These are phyloP conservation scores for Brachystomella parvula DNA, from an alignment of 1,140 invertebrate species.

Conservation along the genomic window DNA sequence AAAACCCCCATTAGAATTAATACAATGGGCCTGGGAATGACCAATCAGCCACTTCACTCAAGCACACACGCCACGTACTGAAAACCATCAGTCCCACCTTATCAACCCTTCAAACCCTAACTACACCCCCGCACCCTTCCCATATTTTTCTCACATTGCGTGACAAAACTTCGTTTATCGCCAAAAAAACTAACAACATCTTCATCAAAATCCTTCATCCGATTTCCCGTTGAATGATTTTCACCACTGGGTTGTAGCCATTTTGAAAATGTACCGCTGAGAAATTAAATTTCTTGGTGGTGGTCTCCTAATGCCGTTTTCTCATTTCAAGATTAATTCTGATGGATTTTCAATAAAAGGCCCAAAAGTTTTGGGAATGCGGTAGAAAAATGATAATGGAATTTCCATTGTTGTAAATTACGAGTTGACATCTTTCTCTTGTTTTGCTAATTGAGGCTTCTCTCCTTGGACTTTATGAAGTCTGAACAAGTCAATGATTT, in stretches of 20 bases:
- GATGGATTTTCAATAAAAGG: too few species aligned
- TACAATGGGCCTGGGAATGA: slow-evolving; percentile 1
- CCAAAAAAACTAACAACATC: background rate
- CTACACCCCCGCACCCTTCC: background rate
- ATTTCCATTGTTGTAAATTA: too few species aligned
- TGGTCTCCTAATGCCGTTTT: too few species aligned
- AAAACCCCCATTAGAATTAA: slow-evolving; percentile 1
- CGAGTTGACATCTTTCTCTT: too few species aligned
- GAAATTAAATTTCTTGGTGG: too few species aligned
- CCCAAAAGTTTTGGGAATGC: too few species aligned
- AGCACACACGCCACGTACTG: background rate
- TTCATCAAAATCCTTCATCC: background rate
- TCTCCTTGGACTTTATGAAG: background rate
- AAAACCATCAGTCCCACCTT: background rate
- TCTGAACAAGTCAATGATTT: background rate
- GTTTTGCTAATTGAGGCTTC: background rate
- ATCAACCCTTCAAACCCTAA: background rate
- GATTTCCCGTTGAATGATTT: too few species aligned
- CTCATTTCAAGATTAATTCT: too few species aligned
- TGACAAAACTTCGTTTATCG: background rate
- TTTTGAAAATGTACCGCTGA: background rate
- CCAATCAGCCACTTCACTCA: slow-evolving; percentile 1
- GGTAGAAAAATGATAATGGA: too few species aligned
- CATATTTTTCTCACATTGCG: background rate
- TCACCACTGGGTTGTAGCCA: too few species aligned